Base-by-base conservation (phyloP, 2,888 invertebrate species). In the Eristalis intricaria region DNA sequence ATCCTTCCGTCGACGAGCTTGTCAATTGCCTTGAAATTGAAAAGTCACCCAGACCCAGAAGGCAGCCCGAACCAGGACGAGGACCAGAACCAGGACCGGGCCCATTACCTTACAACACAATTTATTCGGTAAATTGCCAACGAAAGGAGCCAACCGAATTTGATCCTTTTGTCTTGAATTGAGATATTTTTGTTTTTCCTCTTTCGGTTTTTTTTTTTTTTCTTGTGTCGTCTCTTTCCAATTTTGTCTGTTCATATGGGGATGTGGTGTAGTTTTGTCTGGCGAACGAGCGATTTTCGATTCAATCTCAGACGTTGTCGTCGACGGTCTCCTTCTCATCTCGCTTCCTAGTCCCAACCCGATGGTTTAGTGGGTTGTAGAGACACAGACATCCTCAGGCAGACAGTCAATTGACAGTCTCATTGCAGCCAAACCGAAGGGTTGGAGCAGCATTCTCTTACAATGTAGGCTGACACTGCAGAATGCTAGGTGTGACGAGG, bases 401-500 rank as follows among this genome's bases (percentile, higher is more conserved):
- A 86, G 86, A 86, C 86, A 75, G 74, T 86, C 86, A 86, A 86
- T 86, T 86, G 83, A 68, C 78, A 86, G 78, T 86, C 86, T 83
- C 75, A 86, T 79, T 83, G 83, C 78, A 79, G 35, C 23, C 7
- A 32, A 35, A 69, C 10, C 7, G n/a, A 40, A 5, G 23, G 19
- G 69, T n/a, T 23, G 22, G n/a, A 66, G 50, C 11, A 74, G 32
- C 43, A 64, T 56, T 40, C 71, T 35, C 66, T 75, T 75, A 83
- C 83, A 83, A 50, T 75, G 76, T 85, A 85, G 84, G 84, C 84
- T 85, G 84, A 78, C 83, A 56, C 50, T 86, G 86, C 83, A 86
- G 63, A 78, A 78, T 70, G 32, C 10, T n/a, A n/a, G n/a, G 8
- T 4, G 4, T 4, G 26, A 66, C 13, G n/a, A 10, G 8, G 2